Percentiles rank a stretch among this genome's conserved stretches.
phyloP scores from a whole-genome alignment of 2,888 invertebrate genomes.

The Seira musarum region DNA sequence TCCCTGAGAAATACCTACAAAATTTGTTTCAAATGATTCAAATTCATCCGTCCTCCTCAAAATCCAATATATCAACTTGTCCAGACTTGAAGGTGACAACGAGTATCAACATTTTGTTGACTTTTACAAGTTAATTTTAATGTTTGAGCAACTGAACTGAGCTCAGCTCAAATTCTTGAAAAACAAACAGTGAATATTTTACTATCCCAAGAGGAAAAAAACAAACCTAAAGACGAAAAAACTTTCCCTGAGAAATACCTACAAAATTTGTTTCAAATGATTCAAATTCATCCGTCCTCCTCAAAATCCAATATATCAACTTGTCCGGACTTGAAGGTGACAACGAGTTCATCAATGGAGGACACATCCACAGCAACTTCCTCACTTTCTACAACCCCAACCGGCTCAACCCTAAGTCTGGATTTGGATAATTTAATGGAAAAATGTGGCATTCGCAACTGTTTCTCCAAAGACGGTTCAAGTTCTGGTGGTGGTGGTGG shows the following conservation, averaged over 20 bases:
- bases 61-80: constrained; percentile 34
- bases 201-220: neutral
- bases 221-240: neutral
- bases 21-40: constrained; percentile 39
- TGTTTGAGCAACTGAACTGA: neutral
- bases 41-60: constrained; percentile 47
- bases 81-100: constrained; percentile 45
- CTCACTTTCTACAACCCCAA: constrained; percentile 35
- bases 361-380: constrained; percentile 1
- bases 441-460: constrained; percentile 49
- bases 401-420: constrained; percentile 46
- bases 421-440: constrained; percentile 52
- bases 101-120: constrained; percentile 4
- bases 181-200: neutral
- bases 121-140: neutral
- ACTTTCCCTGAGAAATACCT: neutral
- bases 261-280: constrained; percentile 29
- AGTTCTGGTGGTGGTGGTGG: neutral
- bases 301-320: constrained; percentile 37
- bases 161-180: too few species aligned
- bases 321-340: constrained; percentile 46
- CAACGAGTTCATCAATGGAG: constrained; percentile 49
- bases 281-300: constrained; percentile 49
- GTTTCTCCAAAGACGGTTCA: constrained; percentile 32
- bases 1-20: neutral